Percentiles rank a stretch among this genome's conserved stretches.
Conservation (phyloP, 2,888 invertebrate genomes). For the Lingula anatina region DNA sequence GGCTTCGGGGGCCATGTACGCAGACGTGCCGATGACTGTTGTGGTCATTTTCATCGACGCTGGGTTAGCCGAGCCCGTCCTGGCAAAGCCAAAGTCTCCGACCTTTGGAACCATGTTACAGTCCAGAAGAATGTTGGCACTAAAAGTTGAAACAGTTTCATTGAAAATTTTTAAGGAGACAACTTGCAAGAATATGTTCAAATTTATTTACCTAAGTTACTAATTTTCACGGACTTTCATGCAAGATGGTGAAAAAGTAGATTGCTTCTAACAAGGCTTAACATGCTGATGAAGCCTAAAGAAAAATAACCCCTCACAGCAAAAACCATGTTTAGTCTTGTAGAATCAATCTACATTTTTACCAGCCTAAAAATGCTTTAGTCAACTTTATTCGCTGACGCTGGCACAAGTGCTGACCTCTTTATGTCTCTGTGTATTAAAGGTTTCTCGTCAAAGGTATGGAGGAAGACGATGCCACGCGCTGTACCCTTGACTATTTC, state of each 20-base stretch:
- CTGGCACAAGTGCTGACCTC: slow-evolving; percentile 55
- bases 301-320: no score
- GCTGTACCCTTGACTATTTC: slow-evolving; percentile 82
- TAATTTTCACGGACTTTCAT: no score
- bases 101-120: slow-evolving; percentile 81
- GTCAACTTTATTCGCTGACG: no score
- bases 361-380: no score
- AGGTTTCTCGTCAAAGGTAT: slow-evolving; percentile 64
- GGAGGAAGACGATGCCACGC: slow-evolving; percentile 84
- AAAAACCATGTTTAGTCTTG: no score
- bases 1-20: slow-evolving; percentile 90
- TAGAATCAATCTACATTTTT: no score
- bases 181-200: no score
- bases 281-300: no score
- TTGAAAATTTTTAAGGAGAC: no score
- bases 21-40: slow-evolving; percentile 81
- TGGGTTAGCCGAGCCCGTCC: slow-evolving; percentile 50
- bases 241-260: no score
- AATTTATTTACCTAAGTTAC: not conserved
- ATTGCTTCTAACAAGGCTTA: no score
- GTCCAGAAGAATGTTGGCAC: slow-evolving; percentile 87
- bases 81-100: slow-evolving; percentile 84
- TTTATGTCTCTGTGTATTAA: slow-evolving; percentile 95
- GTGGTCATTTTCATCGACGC: slow-evolving; percentile 56
- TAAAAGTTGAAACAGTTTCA: no score